These are phyloP conservation scores for Pelvicachromis taeniatus DNA, from an alignment of 2,113 vertebrate genomes.

Conservation along the genomic window DNA sequence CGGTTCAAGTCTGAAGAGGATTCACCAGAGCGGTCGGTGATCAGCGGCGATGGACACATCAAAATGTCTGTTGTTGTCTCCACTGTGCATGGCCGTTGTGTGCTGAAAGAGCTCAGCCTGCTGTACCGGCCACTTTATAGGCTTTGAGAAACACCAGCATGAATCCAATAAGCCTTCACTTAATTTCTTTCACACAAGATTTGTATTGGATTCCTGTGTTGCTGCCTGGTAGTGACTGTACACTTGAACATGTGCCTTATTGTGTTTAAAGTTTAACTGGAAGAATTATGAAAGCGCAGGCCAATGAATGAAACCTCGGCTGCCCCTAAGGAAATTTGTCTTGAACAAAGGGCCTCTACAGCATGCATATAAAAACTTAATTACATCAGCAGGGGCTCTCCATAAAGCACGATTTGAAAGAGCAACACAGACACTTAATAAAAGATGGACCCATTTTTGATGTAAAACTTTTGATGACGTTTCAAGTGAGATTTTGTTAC, in stretches of 20 bases:
- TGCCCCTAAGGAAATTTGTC: neutral
- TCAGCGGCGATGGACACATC: neutral
- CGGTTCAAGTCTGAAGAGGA: neutral
- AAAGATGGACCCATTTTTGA: neutral
- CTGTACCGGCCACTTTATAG: neutral
- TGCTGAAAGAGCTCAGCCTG: neutral
- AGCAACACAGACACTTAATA: neutral
- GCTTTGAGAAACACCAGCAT: neutral
- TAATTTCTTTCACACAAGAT: slow-evolving; percentile 31
- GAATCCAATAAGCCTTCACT: slow-evolving; percentile 1
- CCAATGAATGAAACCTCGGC: neutral
- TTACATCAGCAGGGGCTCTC: neutral
- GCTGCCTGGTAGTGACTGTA: slow-evolving; percentile 10
- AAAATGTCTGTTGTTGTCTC: neutral
- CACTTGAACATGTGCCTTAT: neutral
- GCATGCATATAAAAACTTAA: neutral
- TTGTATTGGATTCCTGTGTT: slow-evolving; percentile 28
- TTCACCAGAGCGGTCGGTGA: neutral
- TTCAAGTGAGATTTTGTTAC: neutral
- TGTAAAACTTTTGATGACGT: neutral
- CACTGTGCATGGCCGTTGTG: neutral
- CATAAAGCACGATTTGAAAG: neutral
- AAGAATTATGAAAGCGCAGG: neutral
- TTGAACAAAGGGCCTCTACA: neutral
- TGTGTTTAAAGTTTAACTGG: slow-evolving; percentile 25